These are phyloP conservation scores for Tipula unca DNA, from an alignment of 2,888 invertebrate species.

Conservation along the genomic window DNA sequence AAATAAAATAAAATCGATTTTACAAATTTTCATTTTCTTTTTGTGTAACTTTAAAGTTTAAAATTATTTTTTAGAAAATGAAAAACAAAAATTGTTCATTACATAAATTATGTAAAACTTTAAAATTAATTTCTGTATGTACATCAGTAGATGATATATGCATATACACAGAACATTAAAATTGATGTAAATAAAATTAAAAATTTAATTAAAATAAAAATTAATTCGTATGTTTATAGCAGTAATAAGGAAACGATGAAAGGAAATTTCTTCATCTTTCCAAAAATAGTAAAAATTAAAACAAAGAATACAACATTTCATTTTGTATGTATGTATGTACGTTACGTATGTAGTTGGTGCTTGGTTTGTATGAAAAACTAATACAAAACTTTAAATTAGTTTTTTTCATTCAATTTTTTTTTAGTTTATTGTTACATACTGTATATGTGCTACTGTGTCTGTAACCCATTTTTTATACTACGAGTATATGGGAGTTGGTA, in stretches of 20 bases:
- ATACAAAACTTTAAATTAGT: not conserved
- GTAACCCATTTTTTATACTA: too few species aligned
- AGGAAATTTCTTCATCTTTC: not conserved
- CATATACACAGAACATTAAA: not conserved
- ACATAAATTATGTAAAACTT: too few species aligned
- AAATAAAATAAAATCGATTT: not conserved
- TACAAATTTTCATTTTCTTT: not conserved
- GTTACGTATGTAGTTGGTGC: too few species aligned
- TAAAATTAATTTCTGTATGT: not conserved
- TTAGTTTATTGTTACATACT: too few species aligned
- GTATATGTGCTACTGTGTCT: too few species aligned
- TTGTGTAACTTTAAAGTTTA: not conserved
- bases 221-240: not conserved
- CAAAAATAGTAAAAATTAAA: not conserved
- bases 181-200: not conserved
- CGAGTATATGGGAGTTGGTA: not conserved
- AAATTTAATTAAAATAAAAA: constrained; percentile 8
- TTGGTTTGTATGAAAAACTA: not conserved
- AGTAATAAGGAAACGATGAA: not conserved
- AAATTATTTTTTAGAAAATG: not conserved
- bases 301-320: too few species aligned
- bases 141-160: not conserved
- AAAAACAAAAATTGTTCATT: too few species aligned
- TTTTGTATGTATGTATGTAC: too few species aligned
- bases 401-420: too few species aligned